phyloP scores from a whole-genome alignment of 2,797 vertebrate genomes.

The Eptatretus atami region DNA sequence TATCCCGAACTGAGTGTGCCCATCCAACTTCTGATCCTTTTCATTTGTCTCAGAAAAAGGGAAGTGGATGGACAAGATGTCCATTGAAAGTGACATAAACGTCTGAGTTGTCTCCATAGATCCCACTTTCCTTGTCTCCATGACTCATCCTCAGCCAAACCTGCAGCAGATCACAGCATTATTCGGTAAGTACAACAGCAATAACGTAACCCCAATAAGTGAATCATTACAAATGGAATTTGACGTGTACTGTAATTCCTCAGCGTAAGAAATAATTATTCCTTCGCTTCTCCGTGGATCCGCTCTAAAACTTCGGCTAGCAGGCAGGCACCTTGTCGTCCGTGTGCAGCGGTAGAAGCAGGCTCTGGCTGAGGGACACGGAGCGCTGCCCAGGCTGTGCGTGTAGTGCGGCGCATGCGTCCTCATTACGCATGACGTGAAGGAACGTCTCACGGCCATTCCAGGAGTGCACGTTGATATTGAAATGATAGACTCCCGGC shows the following conservation, averaged over 20 bases:
- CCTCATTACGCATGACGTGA: background rate
- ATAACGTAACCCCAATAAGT: too few species aligned
- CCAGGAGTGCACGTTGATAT: background rate
- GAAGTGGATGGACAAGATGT: background rate
- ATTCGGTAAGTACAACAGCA: too few species aligned
- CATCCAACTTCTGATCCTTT: background rate
- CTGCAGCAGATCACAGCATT: background rate
- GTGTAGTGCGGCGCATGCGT: background rate
- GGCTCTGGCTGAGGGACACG: background rate
- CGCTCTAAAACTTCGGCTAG: background rate
- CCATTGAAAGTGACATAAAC: conserved; percentile 1
- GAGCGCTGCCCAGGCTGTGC: background rate
- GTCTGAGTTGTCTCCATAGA: background rate
- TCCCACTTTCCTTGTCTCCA: background rate
- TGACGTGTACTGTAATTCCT: too few species aligned
- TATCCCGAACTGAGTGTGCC: too few species aligned
- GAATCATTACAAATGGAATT: too few species aligned
- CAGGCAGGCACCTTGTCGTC: background rate
- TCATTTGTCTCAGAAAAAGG: background rate
- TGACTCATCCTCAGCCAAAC: background rate
- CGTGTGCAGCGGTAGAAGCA: background rate
- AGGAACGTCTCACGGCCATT: background rate
- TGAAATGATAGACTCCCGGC: background rate
- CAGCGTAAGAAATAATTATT: too few species aligned
- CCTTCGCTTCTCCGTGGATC: background rate